A percentile compares a stretch with the other conserved stretches of the same genome.
Conservation (phyloP, 2,797 vertebrate species). For the Alcedo quadribrachys region DNA sequence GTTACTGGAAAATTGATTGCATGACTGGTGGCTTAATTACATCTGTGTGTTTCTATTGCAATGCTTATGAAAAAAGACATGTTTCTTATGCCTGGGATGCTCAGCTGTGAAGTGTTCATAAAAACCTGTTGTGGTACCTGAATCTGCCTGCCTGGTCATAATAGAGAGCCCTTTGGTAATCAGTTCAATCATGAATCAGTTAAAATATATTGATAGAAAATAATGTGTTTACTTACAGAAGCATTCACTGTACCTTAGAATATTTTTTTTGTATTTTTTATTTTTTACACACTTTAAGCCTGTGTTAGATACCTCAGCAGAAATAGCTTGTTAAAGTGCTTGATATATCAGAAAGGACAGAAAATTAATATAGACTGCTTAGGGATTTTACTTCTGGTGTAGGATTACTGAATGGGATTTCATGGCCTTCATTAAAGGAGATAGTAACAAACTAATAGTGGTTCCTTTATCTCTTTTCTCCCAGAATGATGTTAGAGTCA, state of each 20-base stretch:
- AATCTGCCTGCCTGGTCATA: background rate
- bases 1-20: background rate
- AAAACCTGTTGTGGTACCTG: background rate
- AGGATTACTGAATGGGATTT: background rate
- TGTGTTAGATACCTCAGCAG: background rate
- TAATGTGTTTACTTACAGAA: background rate
- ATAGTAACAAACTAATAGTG: background rate
- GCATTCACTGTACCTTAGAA: background rate
- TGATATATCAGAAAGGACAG: background rate
- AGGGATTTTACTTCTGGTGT: background rate
- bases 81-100: background rate
- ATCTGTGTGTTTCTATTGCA: background rate
- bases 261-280: background rate
- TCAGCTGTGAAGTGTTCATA: background rate
- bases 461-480: slow-evolving; percentile 45
- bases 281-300: background rate
- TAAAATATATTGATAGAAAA: background rate
- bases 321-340: background rate
- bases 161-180: background rate
- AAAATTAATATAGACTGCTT: background rate
- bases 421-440: background rate
- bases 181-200: background rate
- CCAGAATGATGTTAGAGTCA: slow-evolving; percentile 96
- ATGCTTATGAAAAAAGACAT: background rate
- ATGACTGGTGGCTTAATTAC: background rate